These are phyloP conservation scores for Sinocyclocheilus rhinocerous DNA, from an alignment of 2,113 vertebrate genomes.

Conservation along the genomic window DNA sequence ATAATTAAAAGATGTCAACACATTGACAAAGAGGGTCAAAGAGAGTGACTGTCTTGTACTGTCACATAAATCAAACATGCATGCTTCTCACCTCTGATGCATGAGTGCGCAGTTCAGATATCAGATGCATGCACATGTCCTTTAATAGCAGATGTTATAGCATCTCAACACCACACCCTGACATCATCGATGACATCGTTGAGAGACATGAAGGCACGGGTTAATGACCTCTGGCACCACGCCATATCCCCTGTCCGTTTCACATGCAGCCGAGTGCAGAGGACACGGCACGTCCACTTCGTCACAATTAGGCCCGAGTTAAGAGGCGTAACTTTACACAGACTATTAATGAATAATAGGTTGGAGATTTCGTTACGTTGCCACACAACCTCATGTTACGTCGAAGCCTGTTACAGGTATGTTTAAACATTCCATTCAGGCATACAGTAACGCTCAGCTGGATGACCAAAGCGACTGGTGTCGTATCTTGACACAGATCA, in stretches of 20 bases:
- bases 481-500: constrained; percentile 8
- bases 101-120: not conserved
- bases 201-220: constrained; percentile 9
- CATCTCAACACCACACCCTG: not conserved
- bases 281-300: constrained; percentile 44
- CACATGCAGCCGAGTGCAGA: not conserved
- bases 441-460: constrained; percentile 20
- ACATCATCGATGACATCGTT: constrained; percentile 26
- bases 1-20: not conserved
- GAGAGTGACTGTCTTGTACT: not conserved
- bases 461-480: constrained; percentile 1
- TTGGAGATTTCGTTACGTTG: constrained; percentile 24
- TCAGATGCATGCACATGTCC: not conserved
- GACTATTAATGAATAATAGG: constrained; percentile 55
- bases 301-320: constrained; percentile 42
- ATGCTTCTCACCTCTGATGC: not conserved
- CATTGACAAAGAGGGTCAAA: not conserved
- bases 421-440: constrained; percentile 46
- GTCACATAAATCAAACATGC: not conserved
- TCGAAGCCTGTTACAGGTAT: constrained; percentile 6
- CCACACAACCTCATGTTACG: constrained; percentile 21
- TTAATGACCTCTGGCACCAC: constrained; percentile 20
- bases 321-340: constrained; percentile 54
- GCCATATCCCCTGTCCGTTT: constrained; percentile 32
- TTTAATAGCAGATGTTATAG: not conserved